phyloP scores from a whole-genome alignment of 2,797 vertebrate species.

The Leptatherina wallacei region DNA sequence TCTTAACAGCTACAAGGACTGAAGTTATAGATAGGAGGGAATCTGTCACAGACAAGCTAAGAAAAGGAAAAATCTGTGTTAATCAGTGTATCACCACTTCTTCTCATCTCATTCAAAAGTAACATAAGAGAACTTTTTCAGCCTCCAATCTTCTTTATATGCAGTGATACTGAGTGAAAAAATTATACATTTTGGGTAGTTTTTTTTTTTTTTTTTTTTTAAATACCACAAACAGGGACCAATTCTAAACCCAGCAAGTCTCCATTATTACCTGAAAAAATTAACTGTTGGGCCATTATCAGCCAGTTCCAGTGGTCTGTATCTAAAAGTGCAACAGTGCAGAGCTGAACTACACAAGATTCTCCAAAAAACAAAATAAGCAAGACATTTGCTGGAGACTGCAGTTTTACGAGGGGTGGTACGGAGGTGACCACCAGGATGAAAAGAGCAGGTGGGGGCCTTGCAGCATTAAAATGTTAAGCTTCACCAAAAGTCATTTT shows the following conservation, averaged over 20 bases:
- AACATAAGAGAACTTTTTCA: conserved; percentile 52
- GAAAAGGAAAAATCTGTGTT: conserved; percentile 59
- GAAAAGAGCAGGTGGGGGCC: conserved; percentile 12
- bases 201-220: conserved; percentile 23
- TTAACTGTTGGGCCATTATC: conserved; percentile 80
- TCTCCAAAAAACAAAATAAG: conserved; percentile 36
- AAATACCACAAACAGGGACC: conserved; percentile 73
- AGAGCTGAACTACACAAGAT: conserved; percentile 70
- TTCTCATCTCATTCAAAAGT: conserved; percentile 64
- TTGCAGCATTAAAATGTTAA: conserved; percentile 70
- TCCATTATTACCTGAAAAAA: conserved; percentile 80
- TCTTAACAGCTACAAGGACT: conserved; percentile 33
- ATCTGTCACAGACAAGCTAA: conserved; percentile 42
- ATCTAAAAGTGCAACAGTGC: conserved; percentile 73
- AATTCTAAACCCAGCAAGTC: conserved; percentile 80
- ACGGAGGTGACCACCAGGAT: conserved; percentile 12
- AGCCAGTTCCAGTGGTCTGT: conserved; percentile 75
- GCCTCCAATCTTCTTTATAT: conserved; percentile 45
- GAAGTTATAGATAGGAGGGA: conserved; percentile 39
- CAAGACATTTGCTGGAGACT: conserved; percentile 65
- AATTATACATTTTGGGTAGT: conserved; percentile 17
- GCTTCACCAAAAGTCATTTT: conserved; percentile 78
- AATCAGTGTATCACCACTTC: conserved; percentile 32
- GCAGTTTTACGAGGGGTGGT: conserved; percentile 60
- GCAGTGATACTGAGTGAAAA: conserved; percentile 48